These are phyloP conservation scores for Trypoxylon attenuatum DNA, from an alignment of 2,888 invertebrate species.

Conservation along the genomic window DNA sequence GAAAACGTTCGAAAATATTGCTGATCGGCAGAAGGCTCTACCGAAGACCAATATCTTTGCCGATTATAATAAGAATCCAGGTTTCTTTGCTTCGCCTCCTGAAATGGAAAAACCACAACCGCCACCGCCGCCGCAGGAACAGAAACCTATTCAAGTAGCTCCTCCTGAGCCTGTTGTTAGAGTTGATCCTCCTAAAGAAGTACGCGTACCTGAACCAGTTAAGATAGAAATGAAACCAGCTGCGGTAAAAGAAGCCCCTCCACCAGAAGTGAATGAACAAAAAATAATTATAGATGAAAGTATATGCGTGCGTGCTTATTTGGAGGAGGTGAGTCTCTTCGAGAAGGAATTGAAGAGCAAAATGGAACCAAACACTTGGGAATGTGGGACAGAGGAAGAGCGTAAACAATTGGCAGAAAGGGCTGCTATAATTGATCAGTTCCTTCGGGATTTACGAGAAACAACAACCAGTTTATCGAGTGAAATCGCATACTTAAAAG, in stretches of 20 bases:
- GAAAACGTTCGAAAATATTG: conserved; percentile 43
- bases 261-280: conserved; percentile 38
- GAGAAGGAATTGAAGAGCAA: conserved; percentile 66
- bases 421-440: conserved; percentile 77
- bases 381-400: conserved; percentile 79
- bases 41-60: conserved; percentile 50
- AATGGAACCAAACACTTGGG: conserved; percentile 60
- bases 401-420: conserved; percentile 76
- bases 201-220: conserved; percentile 6
- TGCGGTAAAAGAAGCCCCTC: conserved; percentile 27
- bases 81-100: conserved; percentile 25
- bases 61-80: conserved; percentile 32
- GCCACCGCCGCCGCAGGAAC: conserved; percentile 36
- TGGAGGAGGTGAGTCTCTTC: conserved; percentile 65
- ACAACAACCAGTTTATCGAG: conserved; percentile 78
- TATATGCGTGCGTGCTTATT: conserved; percentile 62
- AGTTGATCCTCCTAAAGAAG: conserved; percentile 39
- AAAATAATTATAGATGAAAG: conserved; percentile 59
- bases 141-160: conserved; percentile 15
- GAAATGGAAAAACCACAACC: conserved; percentile 25
- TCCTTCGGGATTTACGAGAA: conserved; percentile 79
- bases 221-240: conserved; percentile 38
- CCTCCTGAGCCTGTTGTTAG: background rate
- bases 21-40: conserved; percentile 40
- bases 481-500: conserved; percentile 79